Evolutionary conservation across 2,888 invertebrate genomes (phyloP).

Genomic region (Eilema depressum): DNA sequence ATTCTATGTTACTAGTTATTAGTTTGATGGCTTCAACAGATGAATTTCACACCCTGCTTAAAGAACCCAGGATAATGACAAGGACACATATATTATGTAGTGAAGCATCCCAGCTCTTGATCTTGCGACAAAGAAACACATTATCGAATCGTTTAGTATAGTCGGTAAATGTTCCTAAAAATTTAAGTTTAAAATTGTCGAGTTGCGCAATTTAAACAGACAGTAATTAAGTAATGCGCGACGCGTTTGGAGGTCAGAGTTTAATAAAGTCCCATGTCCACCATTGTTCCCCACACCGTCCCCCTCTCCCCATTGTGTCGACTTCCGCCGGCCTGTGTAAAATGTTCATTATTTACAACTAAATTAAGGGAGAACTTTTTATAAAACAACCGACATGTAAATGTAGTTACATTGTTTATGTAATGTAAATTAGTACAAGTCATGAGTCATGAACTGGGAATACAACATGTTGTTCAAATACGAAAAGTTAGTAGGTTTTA

Average conservation of each 20-base stretch:
- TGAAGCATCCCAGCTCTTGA: no score
- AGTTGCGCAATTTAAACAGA: conserved; percentile 21
- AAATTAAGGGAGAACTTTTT: conserved; percentile 46
- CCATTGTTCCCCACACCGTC: conserved; percentile 52
- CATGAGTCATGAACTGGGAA: background rate
- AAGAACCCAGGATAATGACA: no score
- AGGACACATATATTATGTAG: no score
- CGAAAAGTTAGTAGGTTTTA: background rate
- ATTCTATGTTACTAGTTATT: no score
- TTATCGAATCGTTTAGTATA: no score
- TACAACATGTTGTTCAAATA: background rate
- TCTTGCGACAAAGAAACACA: no score
- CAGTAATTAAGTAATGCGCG: conserved; percentile 56
- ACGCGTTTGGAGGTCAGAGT: conserved; percentile 60
- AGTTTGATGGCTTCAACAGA: no score
- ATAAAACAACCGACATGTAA: conserved; percentile 29
- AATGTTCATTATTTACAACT: conserved; percentile 53
- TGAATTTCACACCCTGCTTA: no score
- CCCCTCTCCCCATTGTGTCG: conserved; percentile 51
- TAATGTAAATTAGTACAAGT: conserved; percentile 10
- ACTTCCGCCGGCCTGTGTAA: conserved; percentile 55
- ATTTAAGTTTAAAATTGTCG: background rate
- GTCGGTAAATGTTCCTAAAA: background rate
- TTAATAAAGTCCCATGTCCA: conserved; percentile 56
- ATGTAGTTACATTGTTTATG: conserved; percentile 17